Evolutionary conservation across 2,113 vertebrate species (phyloP).

Genomic region (Erinaceus europaeus): DNA sequence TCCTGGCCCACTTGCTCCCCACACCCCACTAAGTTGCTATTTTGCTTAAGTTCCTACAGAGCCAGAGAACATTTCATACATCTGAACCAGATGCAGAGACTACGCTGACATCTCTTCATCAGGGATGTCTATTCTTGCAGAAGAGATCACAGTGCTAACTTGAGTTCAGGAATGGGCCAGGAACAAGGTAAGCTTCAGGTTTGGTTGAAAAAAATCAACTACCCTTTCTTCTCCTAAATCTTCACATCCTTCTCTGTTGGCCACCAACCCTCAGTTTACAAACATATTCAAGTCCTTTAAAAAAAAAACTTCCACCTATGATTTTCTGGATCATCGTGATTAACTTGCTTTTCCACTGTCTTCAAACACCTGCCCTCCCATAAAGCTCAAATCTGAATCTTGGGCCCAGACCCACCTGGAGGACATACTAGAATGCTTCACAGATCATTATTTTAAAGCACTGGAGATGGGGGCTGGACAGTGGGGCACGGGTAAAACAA

Average conservation of each 20-base stretch:
- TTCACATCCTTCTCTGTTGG: not conserved
- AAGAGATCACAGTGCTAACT: not conserved
- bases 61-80: not conserved
- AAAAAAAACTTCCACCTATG: not conserved
- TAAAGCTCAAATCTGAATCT: no score
- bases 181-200: not conserved
- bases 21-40: not conserved
- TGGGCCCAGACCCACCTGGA: not conserved
- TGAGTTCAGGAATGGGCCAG: not conserved
- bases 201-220: not conserved
- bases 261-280: not conserved
- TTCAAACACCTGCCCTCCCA: not conserved
- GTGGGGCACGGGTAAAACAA: no score
- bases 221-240: not conserved
- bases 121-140: not conserved
- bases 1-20: no score
- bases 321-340: not conserved
- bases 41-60: not conserved
- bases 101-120: not conserved
- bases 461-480: not conserved
- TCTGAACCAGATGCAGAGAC: not conserved
- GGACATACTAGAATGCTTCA: not conserved
- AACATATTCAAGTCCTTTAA: not conserved
- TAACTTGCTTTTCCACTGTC: not conserved
- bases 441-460: not conserved